phyloP scores from a whole-genome alignment of 1,140 invertebrate genomes.

The Zaprionus ornatus region DNA sequence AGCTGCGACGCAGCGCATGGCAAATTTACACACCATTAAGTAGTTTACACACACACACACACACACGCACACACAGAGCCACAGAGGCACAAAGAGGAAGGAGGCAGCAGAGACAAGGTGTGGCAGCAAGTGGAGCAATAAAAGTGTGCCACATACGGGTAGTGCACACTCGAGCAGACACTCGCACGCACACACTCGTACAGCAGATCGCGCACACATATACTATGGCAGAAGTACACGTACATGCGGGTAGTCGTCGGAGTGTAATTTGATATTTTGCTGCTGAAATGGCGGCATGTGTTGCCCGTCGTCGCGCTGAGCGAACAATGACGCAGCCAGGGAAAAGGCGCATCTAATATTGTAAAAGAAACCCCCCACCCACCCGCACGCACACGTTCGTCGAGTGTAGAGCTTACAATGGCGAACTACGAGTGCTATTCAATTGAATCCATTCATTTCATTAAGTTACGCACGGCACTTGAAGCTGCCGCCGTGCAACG shows the following conservation, averaged over 20 bases:
- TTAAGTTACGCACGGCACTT: slow-evolving; percentile 73
- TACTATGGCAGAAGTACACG: neutral
- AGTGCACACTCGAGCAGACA: slow-evolving; percentile 13
- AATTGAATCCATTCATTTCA: slow-evolving; percentile 81
- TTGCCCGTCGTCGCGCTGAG: slow-evolving; percentile 57
- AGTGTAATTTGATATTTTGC: slow-evolving; percentile 77
- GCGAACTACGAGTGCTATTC: slow-evolving; percentile 56
- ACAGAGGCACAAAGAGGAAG: neutral
- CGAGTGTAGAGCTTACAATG: neutral
- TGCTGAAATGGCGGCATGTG: slow-evolving; percentile 72
- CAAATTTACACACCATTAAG: slow-evolving; percentile 83
- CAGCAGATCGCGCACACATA: neutral
- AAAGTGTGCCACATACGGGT: slow-evolving; percentile 45
- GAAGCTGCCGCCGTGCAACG: slow-evolving; percentile 52
- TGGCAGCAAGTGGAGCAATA: slow-evolving; percentile 60
- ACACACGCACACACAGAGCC: slow-evolving; percentile 7
- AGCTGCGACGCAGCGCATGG: slow-evolving; percentile 63
- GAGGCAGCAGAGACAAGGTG: slow-evolving; percentile 47
- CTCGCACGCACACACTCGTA: slow-evolving; percentile 14
- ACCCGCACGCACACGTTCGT: neutral
- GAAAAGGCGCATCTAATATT: slow-evolving; percentile 60
- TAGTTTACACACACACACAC: slow-evolving; percentile 72
- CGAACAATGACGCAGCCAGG: slow-evolving; percentile 43
- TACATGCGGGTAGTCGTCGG: slow-evolving; percentile 49
- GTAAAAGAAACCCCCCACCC: slow-evolving; percentile 62